Evolutionary conservation across 2,113 vertebrate species (phyloP).

Genomic region (Prolemur simus): DNA sequence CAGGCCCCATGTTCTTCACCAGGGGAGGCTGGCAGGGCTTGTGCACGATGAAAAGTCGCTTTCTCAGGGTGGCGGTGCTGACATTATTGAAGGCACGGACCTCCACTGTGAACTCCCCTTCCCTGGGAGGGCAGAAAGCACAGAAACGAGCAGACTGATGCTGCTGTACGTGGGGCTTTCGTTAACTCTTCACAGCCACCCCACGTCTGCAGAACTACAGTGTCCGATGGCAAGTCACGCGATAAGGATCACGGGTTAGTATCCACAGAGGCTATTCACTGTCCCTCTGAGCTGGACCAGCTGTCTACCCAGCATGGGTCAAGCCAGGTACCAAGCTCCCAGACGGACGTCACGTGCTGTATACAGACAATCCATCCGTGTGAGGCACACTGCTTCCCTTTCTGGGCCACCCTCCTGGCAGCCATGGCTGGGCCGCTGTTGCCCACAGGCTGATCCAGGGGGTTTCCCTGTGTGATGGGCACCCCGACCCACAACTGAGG

Average conservation of each 20-base stretch:
- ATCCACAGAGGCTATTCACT: not conserved
- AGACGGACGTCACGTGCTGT: not conserved
- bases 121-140: constrained; percentile 73
- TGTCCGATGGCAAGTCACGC: not conserved
- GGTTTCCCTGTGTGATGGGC: not conserved
- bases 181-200: too few species aligned
- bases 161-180: fast-evolving
- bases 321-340: too few species aligned
- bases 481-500: not conserved
- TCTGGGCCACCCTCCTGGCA: not conserved
- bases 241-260: fast-evolving
- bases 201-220: fast-evolving
- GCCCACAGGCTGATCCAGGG: too few species aligned
- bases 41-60: constrained; percentile 85
- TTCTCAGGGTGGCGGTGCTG: constrained; percentile 83
- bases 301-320: fast-evolving
- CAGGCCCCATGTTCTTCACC: constrained; percentile 88
- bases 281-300: fast-evolving
- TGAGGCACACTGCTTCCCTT: fast-evolving
- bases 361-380: fast-evolving
- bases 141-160: fast-evolving
- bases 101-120: constrained; percentile 85
- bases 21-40: constrained; percentile 87
- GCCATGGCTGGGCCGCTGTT: fast-evolving
- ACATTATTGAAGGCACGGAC: constrained; percentile 86